phyloP scores from a whole-genome alignment of 1,140 invertebrate genomes.

The Zaprionus gabonicus region DNA sequence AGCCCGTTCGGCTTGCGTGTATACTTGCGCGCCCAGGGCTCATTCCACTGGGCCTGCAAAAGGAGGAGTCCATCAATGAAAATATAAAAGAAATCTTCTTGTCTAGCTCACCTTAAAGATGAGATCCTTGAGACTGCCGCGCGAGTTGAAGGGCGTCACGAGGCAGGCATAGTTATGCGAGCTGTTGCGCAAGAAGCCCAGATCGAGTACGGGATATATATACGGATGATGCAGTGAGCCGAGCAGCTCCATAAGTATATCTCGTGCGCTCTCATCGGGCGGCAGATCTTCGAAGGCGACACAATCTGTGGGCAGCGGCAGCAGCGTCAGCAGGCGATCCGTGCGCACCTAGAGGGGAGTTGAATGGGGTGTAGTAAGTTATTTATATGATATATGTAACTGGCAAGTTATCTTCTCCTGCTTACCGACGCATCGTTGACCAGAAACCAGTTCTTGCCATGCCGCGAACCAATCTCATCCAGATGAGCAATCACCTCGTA shows the following conservation, averaged over 20 bases:
- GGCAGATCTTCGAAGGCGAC: conserved; percentile 85
- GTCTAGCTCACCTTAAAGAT: conserved; percentile 90
- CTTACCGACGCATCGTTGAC: conserved; percentile 88
- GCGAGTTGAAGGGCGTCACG: conserved; percentile 92
- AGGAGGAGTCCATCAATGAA: not conserved
- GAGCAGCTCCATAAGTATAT: conserved; percentile 91
- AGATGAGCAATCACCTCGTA: conserved; percentile 91
- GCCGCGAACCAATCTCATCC: conserved; percentile 91
- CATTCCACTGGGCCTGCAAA: conserved; percentile 86
- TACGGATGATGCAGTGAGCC: conserved; percentile 95
- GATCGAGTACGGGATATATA: conserved; percentile 94
- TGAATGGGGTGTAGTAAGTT: not conserved
- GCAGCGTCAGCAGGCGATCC: conserved; percentile 92
- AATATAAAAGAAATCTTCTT: not conserved
- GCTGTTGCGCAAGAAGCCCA: conserved; percentile 88
- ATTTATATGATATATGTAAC: too few relatives aligned
- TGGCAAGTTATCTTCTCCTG: too few relatives aligned
- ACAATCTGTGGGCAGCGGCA: conserved; percentile 88
- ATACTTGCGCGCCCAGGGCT: conserved; percentile 90
- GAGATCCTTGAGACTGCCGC: conserved; percentile 94
- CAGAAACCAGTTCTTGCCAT: conserved; percentile 95
- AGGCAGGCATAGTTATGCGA: conserved; percentile 88
- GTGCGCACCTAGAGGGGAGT: conserved; percentile 85
- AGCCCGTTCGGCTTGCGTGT: conserved; percentile 88
- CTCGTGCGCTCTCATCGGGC: conserved; percentile 84